Evolutionary conservation across 2,113 vertebrate species (phyloP).

Genomic region (Vulpes lagopus): DNA sequence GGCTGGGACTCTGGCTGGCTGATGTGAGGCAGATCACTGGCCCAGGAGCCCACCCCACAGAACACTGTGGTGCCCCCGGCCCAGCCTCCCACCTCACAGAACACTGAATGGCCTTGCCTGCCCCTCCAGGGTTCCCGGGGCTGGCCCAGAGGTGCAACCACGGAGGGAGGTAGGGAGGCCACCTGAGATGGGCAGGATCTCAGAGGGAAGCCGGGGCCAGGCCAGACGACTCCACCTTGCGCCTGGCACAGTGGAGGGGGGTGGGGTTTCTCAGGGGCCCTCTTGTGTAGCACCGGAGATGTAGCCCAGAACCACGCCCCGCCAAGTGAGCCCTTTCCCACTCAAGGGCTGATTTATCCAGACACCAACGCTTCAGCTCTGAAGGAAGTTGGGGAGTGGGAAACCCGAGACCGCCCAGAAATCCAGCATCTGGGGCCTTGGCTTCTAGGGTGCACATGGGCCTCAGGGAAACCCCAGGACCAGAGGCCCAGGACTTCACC

Average conservation of each 20-base stretch:
- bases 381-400: not conserved
- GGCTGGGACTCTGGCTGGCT: not conserved
- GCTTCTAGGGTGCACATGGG: not conserved
- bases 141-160: not conserved
- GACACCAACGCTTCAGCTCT: not conserved
- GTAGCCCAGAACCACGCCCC: no score
- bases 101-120: not conserved
- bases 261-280: not conserved
- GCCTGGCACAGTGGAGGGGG: not conserved
- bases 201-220: not conserved
- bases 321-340: not conserved
- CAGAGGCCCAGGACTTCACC: not conserved
- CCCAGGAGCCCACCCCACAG: no score
- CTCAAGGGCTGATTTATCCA: not conserved
- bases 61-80: accelerated
- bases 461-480: not conserved
- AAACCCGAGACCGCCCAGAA: not conserved
- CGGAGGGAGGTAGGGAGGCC: not conserved
- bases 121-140: not conserved
- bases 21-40: not conserved
- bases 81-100: accelerated
- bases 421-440: not conserved
- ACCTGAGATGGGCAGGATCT: not conserved
- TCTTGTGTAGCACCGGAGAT: not conserved
- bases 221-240: no score